Conservation (phyloP, 2,113 vertebrate species). For the Thunnus maccoyii region DNA sequence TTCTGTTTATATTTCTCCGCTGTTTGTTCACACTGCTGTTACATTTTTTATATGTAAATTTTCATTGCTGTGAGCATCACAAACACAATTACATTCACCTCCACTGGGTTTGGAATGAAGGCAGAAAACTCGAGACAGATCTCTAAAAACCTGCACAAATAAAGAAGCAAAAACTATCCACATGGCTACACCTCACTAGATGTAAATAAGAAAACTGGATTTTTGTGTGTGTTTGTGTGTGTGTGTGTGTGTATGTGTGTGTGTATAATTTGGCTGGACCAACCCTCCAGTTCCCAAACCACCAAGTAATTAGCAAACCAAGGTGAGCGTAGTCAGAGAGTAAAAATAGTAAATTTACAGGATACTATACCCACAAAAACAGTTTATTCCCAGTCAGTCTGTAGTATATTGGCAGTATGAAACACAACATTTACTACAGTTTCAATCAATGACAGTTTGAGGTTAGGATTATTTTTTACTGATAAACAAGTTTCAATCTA, state of each 20-base stretch:
- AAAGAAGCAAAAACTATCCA: no score
- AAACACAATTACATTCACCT: background rate
- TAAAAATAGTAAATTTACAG: background rate
- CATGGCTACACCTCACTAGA: background rate
- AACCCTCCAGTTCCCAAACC: background rate
- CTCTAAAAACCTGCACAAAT: no score
- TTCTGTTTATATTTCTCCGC: no score
- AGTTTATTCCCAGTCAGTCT: conserved; percentile 33
- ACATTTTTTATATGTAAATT: no score
- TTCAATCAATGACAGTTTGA: background rate
- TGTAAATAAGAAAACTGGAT: background rate
- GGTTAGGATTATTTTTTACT: background rate
- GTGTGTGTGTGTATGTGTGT: no score
- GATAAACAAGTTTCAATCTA: background rate
- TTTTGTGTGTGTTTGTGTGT: no score
- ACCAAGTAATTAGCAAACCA: background rate
- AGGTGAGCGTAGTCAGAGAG: no score
- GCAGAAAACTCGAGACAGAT: background rate
- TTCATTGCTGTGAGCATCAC: background rate
- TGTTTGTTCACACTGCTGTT: no score
- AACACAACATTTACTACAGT: conserved; percentile 3
- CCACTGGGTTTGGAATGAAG: background rate
- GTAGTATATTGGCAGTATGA: background rate
- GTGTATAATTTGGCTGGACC: background rate
- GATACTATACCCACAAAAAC: background rate